Conservation (phyloP, 2,888 invertebrate species). For the Frankliniella fusca region DNA sequence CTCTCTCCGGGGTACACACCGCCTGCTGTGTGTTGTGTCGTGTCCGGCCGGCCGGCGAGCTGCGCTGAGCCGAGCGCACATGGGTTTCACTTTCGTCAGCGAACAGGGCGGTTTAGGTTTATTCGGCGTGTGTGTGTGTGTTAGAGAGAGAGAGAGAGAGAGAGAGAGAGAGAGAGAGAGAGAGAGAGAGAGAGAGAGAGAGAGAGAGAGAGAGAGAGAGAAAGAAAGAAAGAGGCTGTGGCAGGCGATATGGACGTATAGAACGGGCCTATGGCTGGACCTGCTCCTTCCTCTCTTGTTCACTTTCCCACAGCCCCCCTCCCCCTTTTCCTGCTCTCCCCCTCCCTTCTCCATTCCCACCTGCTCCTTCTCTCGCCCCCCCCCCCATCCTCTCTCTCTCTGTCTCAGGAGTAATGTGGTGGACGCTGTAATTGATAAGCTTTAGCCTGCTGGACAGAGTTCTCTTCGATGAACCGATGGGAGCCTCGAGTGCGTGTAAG, state of each 20-base stretch:
- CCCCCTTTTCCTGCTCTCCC: neutral
- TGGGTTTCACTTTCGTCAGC: conserved; percentile 14
- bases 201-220: too few species aligned
- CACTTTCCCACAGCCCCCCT: conserved; percentile 1
- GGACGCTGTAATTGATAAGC: neutral
- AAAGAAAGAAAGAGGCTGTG: too few species aligned
- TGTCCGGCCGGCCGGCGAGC: neutral
- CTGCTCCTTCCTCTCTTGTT: neutral
- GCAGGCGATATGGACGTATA: too few species aligned
- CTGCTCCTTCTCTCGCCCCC: neutral
- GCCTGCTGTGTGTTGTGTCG: neutral
- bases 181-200: too few species aligned
- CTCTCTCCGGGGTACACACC: neutral
- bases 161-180: too few species aligned
- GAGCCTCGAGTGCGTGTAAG: neutral
- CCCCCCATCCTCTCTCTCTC: neutral
- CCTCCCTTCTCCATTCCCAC: neutral
- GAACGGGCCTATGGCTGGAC: neutral
- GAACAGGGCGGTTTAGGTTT: too few species aligned
- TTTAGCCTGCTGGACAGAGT: too few species aligned
- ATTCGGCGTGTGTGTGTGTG: neutral
- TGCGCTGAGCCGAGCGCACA: neutral
- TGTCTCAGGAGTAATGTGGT: neutral
- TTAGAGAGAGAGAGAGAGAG: neutral
- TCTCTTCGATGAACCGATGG: neutral